Percentiles rank a stretch among this genome's conserved stretches.
These are phyloP conservation scores for Phalera bucephala DNA, from an alignment of 2,888 invertebrate genomes.

Conservation along the genomic window DNA sequence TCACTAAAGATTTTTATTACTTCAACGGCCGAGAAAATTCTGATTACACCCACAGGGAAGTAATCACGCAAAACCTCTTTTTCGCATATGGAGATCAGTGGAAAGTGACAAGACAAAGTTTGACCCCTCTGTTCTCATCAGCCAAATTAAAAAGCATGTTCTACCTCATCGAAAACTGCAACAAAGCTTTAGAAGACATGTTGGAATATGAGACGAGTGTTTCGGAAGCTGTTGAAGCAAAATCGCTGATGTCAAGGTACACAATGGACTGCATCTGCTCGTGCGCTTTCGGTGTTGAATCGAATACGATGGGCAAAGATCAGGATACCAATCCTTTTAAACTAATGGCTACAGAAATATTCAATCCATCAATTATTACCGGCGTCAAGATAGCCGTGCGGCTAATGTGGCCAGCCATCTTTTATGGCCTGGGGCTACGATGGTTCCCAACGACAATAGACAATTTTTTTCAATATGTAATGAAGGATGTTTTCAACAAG, in stretches of 20 bases:
- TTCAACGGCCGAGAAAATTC: constrained; percentile 25
- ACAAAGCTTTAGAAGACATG: constrained; percentile 1
- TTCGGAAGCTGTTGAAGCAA: constrained; percentile 2
- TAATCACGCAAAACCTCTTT: constrained; percentile 7
- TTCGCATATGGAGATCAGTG: constrained; percentile 17
- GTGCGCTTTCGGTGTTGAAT: constrained; percentile 9
- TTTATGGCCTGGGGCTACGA: constrained; percentile 34
- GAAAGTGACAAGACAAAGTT: constrained; percentile 26
- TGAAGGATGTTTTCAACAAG: background rate
- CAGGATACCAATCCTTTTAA: constrained; percentile 31
- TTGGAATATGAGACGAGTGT: constrained; percentile 1
- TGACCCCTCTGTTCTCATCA: constrained; percentile 27
- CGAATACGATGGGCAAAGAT: no score
- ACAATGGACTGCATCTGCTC: constrained; percentile 4
- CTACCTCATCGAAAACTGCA: constrained; percentile 26
- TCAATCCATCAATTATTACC: constrained; percentile 20
- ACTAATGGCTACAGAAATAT: constrained; percentile 30
- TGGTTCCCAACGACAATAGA: constrained; percentile 25
- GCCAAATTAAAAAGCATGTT: constrained; percentile 28
- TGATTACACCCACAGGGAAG: constrained; percentile 11
- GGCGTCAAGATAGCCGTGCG: constrained; percentile 21
- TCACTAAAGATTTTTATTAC: constrained; percentile 30
- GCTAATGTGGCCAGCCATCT: constrained; percentile 35
- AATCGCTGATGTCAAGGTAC: constrained; percentile 2
- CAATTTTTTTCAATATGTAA: constrained; percentile 21